A percentile compares a stretch with the other conserved stretches of the same genome.
phyloP scores from a whole-genome alignment of 2,113 vertebrate genomes.

The Nerophis lumbriciformis region DNA sequence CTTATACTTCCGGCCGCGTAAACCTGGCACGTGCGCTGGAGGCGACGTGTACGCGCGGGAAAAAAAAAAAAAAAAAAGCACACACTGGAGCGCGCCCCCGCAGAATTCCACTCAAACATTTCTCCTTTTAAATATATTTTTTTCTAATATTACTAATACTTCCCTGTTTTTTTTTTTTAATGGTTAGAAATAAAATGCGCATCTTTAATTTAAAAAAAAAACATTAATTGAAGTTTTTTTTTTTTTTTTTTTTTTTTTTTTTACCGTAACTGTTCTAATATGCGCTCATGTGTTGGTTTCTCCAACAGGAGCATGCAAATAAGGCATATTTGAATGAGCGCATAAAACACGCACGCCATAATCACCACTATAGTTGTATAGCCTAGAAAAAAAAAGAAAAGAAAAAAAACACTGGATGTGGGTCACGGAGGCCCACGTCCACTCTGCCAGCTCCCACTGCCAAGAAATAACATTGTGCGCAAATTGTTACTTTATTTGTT shows the following conservation, averaged over 20 bases:
- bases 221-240: too few species aligned
- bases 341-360: constrained; percentile 40
- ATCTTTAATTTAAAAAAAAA: too few species aligned
- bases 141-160: too few species aligned
- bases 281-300: constrained; percentile 17
- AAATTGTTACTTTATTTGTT: constrained; percentile 39
- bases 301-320: constrained; percentile 48
- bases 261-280: constrained; percentile 21
- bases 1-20: constrained; percentile 61
- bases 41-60: constrained; percentile 1
- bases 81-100: constrained; percentile 14
- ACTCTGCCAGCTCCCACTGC: constrained; percentile 37
- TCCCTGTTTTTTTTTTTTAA: too few species aligned
- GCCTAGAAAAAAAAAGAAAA: constrained; percentile 39
- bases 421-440: constrained; percentile 41
- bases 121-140: too few species aligned
- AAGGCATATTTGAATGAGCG: constrained; percentile 36
- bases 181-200: too few species aligned
- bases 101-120: neutral
- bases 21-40: constrained; percentile 30
- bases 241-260: neutral
- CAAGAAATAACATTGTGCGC: constrained; percentile 30
- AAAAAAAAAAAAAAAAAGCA: too few species aligned
- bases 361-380: constrained; percentile 50
- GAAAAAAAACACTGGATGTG: constrained; percentile 35